Percentiles rank a stretch among this genome's conserved stretches.
Evolutionary conservation across 2,113 vertebrate genomes (phyloP).

Genomic region (Riparia riparia): DNA sequence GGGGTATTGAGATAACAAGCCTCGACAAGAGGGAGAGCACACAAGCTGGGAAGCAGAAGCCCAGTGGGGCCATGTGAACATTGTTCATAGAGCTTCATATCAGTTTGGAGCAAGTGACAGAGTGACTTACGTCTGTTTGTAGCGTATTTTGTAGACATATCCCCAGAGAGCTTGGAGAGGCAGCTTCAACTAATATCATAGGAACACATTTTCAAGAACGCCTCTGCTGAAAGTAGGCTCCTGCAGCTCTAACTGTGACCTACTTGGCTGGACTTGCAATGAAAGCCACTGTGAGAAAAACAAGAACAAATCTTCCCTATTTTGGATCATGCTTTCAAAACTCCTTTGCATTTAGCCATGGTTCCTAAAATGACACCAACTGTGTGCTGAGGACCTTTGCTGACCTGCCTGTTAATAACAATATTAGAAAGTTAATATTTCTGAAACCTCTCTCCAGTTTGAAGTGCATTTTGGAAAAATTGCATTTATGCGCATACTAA

Average conservation of each 20-base stretch:
- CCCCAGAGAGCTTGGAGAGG: not conserved
- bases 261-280: not conserved
- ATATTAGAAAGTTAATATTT: not conserved
- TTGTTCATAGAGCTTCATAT: not conserved
- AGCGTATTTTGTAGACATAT: not conserved
- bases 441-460: not conserved
- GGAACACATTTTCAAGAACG: not conserved
- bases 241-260: not conserved
- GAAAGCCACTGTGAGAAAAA: not conserved
- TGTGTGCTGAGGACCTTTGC: not conserved
- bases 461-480: not conserved
- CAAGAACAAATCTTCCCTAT: not conserved
- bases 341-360: not conserved
- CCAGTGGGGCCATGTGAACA: not conserved
- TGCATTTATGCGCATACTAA: not conserved
- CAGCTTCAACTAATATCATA: not conserved
- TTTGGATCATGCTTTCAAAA: not conserved
- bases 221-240: not conserved
- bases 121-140: not conserved
- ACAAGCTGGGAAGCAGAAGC: not conserved
- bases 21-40: not conserved
- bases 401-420: not conserved
- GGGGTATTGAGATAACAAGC: not conserved
- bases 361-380: not conserved
- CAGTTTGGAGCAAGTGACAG: not conserved